These are phyloP conservation scores for Dipodomys stephensi DNA, from an alignment of 2,113 vertebrate species.

Conservation along the genomic window DNA sequence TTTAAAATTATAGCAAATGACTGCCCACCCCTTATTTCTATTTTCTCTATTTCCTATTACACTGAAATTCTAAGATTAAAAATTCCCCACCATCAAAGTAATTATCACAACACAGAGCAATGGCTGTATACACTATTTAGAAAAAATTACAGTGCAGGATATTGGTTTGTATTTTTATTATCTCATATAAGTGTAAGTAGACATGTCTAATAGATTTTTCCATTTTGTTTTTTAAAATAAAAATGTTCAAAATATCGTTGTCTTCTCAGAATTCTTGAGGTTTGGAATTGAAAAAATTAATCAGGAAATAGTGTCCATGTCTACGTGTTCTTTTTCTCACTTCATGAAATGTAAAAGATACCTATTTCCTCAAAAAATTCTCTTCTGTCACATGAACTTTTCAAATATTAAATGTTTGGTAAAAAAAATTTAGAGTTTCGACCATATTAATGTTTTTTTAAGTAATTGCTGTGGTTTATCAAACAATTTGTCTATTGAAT, in stretches of 20 bases:
- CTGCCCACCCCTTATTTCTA: background rate
- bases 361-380: slow-evolving; percentile 54
- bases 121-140: slow-evolving; percentile 56
- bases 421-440: slow-evolving; percentile 56
- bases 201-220: background rate
- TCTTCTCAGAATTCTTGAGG: slow-evolving; percentile 61
- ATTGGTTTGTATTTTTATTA: slow-evolving; percentile 51
- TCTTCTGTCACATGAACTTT: background rate
- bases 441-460: slow-evolving; percentile 74
- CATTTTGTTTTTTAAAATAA: slow-evolving; percentile 22
- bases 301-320: background rate
- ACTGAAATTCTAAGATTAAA: slow-evolving; percentile 73
- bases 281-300: slow-evolving; percentile 62
- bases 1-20: slow-evolving; percentile 86
- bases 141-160: slow-evolving; percentile 45
- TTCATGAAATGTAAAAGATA: slow-evolving; percentile 58
- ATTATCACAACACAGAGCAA: slow-evolving; percentile 78
- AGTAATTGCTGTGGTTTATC: slow-evolving; percentile 76
- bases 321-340: slow-evolving; percentile 69
- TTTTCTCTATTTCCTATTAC: background rate
- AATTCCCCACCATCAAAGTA: slow-evolving; percentile 80
- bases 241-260: slow-evolving; percentile 65
- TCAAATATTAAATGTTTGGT: slow-evolving; percentile 60
- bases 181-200: background rate
- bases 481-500: slow-evolving; percentile 72